Base-by-base conservation (phyloP, 2,113 vertebrate species). In the Paradoxurus hermaphroditus region DNA sequence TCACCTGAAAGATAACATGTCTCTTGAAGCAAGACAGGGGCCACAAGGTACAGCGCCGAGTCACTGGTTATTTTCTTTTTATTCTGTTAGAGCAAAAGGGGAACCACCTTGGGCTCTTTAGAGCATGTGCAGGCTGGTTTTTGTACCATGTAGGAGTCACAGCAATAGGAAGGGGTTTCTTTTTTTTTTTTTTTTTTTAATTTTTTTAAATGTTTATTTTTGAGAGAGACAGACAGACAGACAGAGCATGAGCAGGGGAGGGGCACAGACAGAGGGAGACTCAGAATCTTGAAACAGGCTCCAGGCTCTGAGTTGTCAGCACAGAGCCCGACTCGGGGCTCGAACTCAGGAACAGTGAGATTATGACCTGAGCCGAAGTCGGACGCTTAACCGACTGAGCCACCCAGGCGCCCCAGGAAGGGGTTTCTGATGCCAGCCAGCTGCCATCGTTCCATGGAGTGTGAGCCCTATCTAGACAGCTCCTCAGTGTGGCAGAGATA, bases 61-160 rank as follows among this genome's bases (percentile, higher is more conserved):
- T 87, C 85, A 13, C 56, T 95, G 49, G 19, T 85, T 68, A n/a
- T 78, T 96, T 94, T 86, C 53, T 86, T 77, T 70, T 85, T 46
- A 5, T 56, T 51, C 19, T 87, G 2, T 36, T 25, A 62, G 63
- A 95, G 56, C 19, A 77, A 70, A 70, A 65, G 53, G 56, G 46
- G 78, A 91, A 44, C 63, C 84, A 34, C 72, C 89, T 67, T 1
- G 2, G 75, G 73, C 27, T 41, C 72, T 49, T 19, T 19, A 49
- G 91, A 51, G 44, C 49, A 11, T 7, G 18, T 25, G 49, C 44
- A 72, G 34, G 79, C 72, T 87, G 51, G 14, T 23, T 77, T 88
- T 77, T 63, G 25, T 18, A 9, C 41, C 81, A 7, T 14, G 23
- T 39, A 23, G 39, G 36, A 62, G 78, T 70, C 8, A 0, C 89